Percentiles rank a stretch among this genome's conserved stretches.
These are phyloP conservation scores for Drosophila nr. fundita DNA, from an alignment of 2,888 invertebrate genomes.

Conservation along the genomic window DNA sequence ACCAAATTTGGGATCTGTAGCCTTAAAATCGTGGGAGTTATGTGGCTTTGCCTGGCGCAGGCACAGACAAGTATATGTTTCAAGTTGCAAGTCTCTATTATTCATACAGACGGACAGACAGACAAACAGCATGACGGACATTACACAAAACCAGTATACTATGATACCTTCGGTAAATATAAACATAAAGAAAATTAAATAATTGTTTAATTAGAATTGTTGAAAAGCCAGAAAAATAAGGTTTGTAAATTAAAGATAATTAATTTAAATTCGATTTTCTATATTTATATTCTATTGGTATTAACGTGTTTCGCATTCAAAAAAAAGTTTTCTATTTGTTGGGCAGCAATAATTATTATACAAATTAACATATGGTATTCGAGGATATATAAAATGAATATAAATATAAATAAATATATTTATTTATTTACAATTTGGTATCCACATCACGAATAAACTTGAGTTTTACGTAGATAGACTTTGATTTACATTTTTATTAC, in stretches of 20 bases:
- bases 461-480: neutral
- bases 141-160: too few relatives aligned
- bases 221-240: neutral
- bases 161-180: too few relatives aligned
- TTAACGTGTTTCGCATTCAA: conserved; percentile 1
- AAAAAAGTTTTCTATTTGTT: too few relatives aligned
- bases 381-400: neutral
- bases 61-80: too few relatives aligned
- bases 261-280: neutral
- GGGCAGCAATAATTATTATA: neutral
- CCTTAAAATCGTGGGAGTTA: too few relatives aligned
- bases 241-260: neutral
- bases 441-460: neutral
- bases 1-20: too few relatives aligned
- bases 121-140: too few relatives aligned
- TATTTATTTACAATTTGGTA: neutral
- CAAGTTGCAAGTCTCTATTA: too few relatives aligned
- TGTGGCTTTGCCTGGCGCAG: too few relatives aligned
- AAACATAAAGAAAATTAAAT: neutral
- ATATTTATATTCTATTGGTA: neutral
- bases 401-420: neutral
- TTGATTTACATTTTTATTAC: neutral
- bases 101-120: too few relatives aligned
- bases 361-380: neutral
- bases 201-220: neutral